Base-by-base conservation (phyloP, 2,888 invertebrate genomes). In the Neoascia interrupta region DNA sequence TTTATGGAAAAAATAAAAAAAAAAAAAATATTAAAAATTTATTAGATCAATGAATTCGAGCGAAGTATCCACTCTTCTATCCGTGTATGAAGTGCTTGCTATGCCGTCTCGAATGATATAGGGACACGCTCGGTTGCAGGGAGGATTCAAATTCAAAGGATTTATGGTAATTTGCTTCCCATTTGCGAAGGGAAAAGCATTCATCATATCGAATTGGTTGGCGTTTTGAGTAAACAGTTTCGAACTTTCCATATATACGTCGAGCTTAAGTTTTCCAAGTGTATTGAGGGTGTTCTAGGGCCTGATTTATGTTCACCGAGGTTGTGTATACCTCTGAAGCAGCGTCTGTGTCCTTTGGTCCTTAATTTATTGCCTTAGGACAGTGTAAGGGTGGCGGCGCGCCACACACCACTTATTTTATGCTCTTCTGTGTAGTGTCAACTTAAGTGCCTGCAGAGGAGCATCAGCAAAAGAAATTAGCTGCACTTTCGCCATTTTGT, bases 151-250 rank as follows among this genome's bases (percentile, higher is more conserved):
- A 58, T 26, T 39, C 56, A 15, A 49, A 60, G 66, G 72, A 79
- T 79, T 79, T 79, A 79, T 79, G 76, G 72, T 79, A 66, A 73
- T 79, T 43, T 68, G 16, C 5, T 26, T 16, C 16, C 28, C 23
- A 37, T 68, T 61, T 18, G 28, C 69, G 51, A 36, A 56, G 43
- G 26, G 54, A 31, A 37, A n/a, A 8, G 43, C 79, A 79, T 79
- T 73, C 72, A 79, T 79, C 79, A 79, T 73, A 79, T 79, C 66
- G 61, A 68, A 60, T 28, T 36, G 28, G 76, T 49, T 72, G 60
- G 54, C 63, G 56, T 64, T 70, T 58, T 53, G 53, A 60, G 73
- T 68, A 79, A 79, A 79, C 79, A 79, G 43, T 79, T 72, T 73
- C 47, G 61, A 56, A 73, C 60, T 66, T 56, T 66, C 56, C 31